These are phyloP conservation scores for Euglossa dilemma DNA, from an alignment of 1,140 invertebrate species.

Conservation along the genomic window DNA sequence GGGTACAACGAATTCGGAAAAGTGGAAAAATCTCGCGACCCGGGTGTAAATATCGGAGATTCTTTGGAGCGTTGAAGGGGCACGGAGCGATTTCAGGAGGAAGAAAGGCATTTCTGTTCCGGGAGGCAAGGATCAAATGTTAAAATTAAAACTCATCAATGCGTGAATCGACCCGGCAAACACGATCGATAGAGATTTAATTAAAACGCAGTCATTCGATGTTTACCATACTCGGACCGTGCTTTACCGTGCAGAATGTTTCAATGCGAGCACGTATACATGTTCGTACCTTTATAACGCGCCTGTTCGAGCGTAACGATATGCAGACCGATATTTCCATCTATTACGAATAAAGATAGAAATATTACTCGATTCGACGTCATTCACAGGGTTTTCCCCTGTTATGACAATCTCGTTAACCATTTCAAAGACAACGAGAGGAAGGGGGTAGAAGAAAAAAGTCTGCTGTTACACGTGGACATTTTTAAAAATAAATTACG, in stretches of 20 bases:
- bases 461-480: no score
- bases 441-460: no score
- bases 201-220: slow-evolving; percentile 62
- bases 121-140: slow-evolving; percentile 5
- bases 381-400: background rate
- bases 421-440: no score
- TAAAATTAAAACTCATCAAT: slow-evolving; percentile 63
- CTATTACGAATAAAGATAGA: slow-evolving; percentile 55
- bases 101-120: slow-evolving; percentile 4
- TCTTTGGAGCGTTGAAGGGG: background rate
- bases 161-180: slow-evolving; percentile 48
- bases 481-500: no score
- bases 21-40: background rate
- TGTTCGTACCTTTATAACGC: slow-evolving; percentile 35
- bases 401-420: background rate
- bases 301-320: slow-evolving; percentile 46
- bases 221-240: slow-evolving; percentile 43
- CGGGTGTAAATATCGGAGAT: background rate
- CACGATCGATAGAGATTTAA: slow-evolving; percentile 64
- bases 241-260: slow-evolving; percentile 19
- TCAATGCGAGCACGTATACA: slow-evolving; percentile 48
- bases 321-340: slow-evolving; percentile 54
- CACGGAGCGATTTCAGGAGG: background rate
- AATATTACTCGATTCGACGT: slow-evolving; percentile 33
- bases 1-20: background rate